Percentiles rank a stretch among this genome's conserved stretches.
phyloP scores from a whole-genome alignment of 2,797 vertebrate species.

The Sphenopsis melanotis region DNA sequence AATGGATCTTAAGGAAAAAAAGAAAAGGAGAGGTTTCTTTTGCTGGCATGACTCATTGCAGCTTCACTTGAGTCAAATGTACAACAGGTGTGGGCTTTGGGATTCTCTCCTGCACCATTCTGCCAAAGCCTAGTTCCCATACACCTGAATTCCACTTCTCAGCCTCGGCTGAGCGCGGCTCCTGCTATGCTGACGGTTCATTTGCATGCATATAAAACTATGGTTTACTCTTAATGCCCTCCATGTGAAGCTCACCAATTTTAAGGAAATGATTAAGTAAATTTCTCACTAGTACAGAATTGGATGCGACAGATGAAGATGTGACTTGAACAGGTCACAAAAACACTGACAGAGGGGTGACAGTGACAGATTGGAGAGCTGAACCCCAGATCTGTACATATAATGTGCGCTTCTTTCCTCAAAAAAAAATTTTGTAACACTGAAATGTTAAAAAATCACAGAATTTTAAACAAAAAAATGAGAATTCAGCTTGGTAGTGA shows the following conservation, averaged over 20 bases:
- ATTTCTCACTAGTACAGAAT: neutral
- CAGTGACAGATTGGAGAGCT: neutral
- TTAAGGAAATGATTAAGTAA: neutral
- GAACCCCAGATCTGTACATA: neutral
- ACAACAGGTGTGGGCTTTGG: neutral
- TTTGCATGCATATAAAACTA: neutral
- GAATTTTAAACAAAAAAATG: neutral
- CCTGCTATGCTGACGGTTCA: neutral
- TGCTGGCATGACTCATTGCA: neutral
- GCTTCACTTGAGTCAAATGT: neutral
- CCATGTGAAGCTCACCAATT: neutral
- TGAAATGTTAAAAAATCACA: neutral
- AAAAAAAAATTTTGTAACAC: neutral
- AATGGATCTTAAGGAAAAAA: neutral
- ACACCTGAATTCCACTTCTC: neutral
- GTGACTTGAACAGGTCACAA: neutral
- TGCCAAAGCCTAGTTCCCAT: neutral
- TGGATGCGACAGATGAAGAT: neutral
- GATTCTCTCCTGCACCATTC: neutral
- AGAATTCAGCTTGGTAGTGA: neutral
- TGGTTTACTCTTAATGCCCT: neutral
- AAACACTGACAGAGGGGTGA: neutral
- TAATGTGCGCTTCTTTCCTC: neutral
- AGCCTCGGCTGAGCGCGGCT: neutral
- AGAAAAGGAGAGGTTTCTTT: neutral